phyloP scores from a whole-genome alignment of 2,888 invertebrate species.

The Microchrysa polita region DNA sequence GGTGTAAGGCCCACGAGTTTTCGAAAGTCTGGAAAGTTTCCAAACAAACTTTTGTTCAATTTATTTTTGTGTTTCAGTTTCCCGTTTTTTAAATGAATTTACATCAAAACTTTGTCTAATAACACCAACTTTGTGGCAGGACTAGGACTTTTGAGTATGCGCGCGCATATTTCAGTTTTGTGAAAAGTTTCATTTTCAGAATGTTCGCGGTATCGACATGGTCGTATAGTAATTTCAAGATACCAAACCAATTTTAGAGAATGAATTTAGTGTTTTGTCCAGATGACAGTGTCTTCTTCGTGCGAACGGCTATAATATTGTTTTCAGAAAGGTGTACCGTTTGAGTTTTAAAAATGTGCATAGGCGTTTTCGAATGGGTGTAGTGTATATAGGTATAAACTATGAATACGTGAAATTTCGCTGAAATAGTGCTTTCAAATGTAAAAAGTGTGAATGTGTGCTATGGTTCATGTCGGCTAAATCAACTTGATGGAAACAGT shows the following conservation, averaged over 20 bases:
- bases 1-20: conserved; percentile 44
- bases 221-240: conserved; percentile 47
- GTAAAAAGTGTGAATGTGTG: too few species aligned
- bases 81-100: conserved; percentile 37
- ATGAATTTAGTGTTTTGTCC: conserved; percentile 47
- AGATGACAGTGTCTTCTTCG: conserved; percentile 41
- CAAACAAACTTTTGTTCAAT: conserved; percentile 41
- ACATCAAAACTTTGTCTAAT: conserved; percentile 42
- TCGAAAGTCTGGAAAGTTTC: conserved; percentile 51
- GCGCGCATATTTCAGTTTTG: conserved; percentile 23
- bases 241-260: conserved; percentile 36
- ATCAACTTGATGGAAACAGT: too few species aligned
- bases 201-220: conserved; percentile 9
- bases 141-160: not conserved
- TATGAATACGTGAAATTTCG: too few species aligned
- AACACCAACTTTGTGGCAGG: not conserved
- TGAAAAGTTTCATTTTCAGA: conserved; percentile 25
- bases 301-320: not conserved
- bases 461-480: too few species aligned
- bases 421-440: too few species aligned
- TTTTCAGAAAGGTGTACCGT: not conserved
- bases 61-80: conserved; percentile 1
- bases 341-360: not conserved
- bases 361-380: too few species aligned
- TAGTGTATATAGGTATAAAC: too few species aligned